Evolutionary conservation across 2,888 invertebrate species (phyloP), one percentile per base, ranked within the genome.

Genomic region (Philhelius pedissequus): DNA sequence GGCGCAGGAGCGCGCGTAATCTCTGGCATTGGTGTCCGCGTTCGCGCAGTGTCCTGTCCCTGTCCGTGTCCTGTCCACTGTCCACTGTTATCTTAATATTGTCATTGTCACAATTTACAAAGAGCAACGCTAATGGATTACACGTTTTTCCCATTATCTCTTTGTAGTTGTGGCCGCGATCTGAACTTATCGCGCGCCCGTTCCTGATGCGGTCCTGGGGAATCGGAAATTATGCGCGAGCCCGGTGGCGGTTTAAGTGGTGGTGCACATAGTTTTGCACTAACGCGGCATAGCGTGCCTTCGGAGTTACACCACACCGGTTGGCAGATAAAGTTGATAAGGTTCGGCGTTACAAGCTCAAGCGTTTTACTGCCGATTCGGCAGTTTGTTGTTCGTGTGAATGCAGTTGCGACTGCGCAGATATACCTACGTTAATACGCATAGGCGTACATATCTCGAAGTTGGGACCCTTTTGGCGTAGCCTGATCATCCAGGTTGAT

Each of bases 21-120:
- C 83, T 58, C 79, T 70, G 48, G 15, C 71, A 73, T 77, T 25
- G 71, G 77, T 82, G 77, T 83, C 20, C 45, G 58, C 74, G 79
- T 73, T 80, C 52, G 76, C 80, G 62, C 76, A 86, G 64, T 86
- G 86, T 86, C 86, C 86, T 86, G 81, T 86, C 83, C 64, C 62
- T 56, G 86, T 86, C 58, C 77, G 54, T 66, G 68, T 58, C 86
- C 75, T 76, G 83, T 69, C 71, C 79, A 79, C 79, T 82, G 86
- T 82, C 82, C 25, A 68, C 87, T 90, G 90, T 90, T 90, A 91
- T 91, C 91, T 90, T 90, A 90, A 91, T 90, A 91, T 91, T 91
- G 91, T 91, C 91, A 91, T 91, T 91, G 91, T 91, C 91, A 91
- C 91, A 91, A 90, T 90, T 90, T 90, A 90, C 90, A 90, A 90